Conservation (phyloP, 2,888 invertebrate genomes). For the Stegana nigrithorax region DNA sequence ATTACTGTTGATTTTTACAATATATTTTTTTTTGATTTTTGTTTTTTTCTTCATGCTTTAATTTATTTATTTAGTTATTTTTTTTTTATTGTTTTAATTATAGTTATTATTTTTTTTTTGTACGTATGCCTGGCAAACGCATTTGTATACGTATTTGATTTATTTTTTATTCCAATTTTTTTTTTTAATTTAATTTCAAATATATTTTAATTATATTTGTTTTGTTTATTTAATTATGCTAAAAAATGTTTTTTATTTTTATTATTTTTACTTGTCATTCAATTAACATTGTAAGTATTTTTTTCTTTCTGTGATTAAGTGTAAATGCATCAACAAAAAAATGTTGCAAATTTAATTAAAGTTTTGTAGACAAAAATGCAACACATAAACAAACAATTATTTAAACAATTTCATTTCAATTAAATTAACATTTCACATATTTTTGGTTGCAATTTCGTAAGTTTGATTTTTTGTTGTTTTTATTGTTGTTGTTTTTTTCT, state of each 20-base stretch:
- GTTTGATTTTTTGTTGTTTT: constrained; percentile 24
- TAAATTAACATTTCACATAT: constrained; percentile 43
- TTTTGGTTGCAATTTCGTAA: constrained; percentile 25
- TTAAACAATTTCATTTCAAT: constrained; percentile 35
- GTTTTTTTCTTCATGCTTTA: constrained; percentile 19
- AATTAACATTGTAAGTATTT: constrained; percentile 5
- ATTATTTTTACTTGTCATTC: constrained; percentile 15
- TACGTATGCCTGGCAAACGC: neutral
- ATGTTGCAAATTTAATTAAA: constrained; percentile 10
- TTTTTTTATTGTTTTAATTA: neutral
- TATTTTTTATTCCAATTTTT: constrained; percentile 21
- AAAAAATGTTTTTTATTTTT: constrained; percentile 13
- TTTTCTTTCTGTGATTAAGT: constrained; percentile 1
- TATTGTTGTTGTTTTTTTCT: constrained; percentile 35
- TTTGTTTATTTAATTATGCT: constrained; percentile 2
- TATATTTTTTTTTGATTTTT: neutral
- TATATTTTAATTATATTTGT: constrained; percentile 18
- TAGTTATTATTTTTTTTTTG: neutral
- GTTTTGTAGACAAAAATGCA: constrained; percentile 10
- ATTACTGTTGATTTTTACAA: constrained; percentile 23
- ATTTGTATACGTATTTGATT: constrained; percentile 1
- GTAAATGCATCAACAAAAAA: neutral
- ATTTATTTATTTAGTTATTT: constrained; percentile 18
- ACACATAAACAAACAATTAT: constrained; percentile 21
- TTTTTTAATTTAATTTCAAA: constrained; percentile 27